A percentile compares a stretch with the other conserved stretches of the same genome.
Conservation (phyloP, 2,888 invertebrate species). For the Endomychus coccineus region DNA sequence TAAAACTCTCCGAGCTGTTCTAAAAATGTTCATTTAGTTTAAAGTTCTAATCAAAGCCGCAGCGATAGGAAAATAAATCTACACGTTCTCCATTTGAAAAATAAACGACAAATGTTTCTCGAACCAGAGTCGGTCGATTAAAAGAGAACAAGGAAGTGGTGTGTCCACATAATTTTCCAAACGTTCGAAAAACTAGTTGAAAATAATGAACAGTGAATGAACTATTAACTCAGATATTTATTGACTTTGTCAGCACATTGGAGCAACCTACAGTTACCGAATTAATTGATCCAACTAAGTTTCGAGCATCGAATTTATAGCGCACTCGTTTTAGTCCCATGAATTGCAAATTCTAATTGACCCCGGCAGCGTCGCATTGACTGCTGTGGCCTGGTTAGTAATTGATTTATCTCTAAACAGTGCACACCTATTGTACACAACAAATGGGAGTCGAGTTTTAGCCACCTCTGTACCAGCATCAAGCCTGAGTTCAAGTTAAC, state of each 20-base stretch:
- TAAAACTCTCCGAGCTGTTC: too few species aligned
- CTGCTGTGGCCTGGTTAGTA: constrained; percentile 29
- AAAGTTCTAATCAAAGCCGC: too few species aligned
- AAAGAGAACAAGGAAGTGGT: too few species aligned
- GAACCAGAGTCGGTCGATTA: too few species aligned
- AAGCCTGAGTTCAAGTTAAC: constrained; percentile 24
- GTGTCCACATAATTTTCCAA: too few species aligned
- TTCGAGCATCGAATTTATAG: constrained; percentile 36
- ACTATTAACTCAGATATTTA: constrained; percentile 33
- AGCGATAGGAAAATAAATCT: too few species aligned
- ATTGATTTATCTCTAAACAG: constrained; percentile 39
- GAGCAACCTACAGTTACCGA: constrained; percentile 28
- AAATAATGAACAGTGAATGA: too few species aligned
- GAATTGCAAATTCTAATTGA: constrained; percentile 36
- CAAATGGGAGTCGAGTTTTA: constrained; percentile 25
- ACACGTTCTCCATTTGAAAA: too few species aligned
- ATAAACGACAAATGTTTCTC: too few species aligned
- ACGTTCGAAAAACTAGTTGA: too few species aligned
- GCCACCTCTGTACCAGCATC: background rate
- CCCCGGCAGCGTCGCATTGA: constrained; percentile 29
- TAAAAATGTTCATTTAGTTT: too few species aligned
- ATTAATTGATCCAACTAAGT: constrained; percentile 39
- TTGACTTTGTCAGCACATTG: constrained; percentile 35
- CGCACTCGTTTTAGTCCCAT: constrained; percentile 26
- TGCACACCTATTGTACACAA: constrained; percentile 34